These are phyloP conservation scores for Astatoreochromis straeleni DNA, from an alignment of 2,113 vertebrate species.

Conservation along the genomic window DNA sequence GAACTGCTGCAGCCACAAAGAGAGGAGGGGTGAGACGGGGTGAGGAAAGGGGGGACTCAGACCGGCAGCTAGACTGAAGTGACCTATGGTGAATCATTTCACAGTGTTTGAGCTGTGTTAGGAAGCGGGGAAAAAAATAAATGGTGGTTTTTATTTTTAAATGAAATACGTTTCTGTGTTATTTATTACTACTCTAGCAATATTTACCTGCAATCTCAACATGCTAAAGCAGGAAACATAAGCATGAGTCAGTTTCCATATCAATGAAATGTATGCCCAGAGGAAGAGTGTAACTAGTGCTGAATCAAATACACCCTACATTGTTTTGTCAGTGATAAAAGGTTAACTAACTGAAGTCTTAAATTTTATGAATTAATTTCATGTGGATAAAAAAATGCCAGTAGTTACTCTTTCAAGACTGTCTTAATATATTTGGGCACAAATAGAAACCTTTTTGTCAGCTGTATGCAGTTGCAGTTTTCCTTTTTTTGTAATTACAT, in stretches of 20 bases:
- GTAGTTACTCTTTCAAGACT: background rate
- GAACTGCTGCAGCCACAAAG: conserved; percentile 40
- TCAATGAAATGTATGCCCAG: background rate
- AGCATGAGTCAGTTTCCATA: background rate
- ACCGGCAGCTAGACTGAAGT: conserved; percentile 46
- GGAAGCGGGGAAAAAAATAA: accelerated
- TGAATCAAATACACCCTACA: background rate
- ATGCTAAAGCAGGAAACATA: background rate
- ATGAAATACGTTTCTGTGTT: accelerated
- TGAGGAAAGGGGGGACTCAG: conserved; percentile 57
- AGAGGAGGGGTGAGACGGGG: background rate
- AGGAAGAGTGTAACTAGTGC: background rate
- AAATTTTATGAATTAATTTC: background rate
- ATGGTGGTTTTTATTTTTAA: background rate
- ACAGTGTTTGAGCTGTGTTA: background rate
- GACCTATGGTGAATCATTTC: background rate
- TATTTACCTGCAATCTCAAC: background rate
- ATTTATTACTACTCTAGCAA: background rate
- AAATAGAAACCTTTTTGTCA: background rate
- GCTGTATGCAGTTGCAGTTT: background rate
- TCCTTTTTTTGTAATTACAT: background rate
- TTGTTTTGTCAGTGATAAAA: background rate
- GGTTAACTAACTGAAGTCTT: background rate
- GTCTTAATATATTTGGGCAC: background rate
- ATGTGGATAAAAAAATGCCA: background rate